Evolutionary conservation across 2,797 vertebrate species (phyloP), one percentile per base, ranked within the genome.

Genomic region (Kryptolebias ocellatus): DNA sequence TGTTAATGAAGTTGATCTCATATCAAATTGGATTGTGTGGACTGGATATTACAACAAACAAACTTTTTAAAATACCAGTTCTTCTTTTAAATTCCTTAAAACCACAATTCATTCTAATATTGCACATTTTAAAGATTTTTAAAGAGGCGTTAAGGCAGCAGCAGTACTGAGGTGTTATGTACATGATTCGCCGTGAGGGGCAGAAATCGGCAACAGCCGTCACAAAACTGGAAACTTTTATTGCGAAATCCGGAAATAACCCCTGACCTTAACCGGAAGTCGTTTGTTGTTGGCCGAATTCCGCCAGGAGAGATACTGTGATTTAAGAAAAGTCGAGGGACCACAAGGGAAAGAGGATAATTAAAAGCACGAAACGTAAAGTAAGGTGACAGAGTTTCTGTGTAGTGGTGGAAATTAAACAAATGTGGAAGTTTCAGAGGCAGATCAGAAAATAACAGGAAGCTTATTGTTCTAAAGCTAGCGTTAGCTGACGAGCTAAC

Each of bases 401-500:
- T 24, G 3, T 2, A 46, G 11, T 11, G 2, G 4, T 0, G 1
- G 2, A 1, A 0, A 11, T 3, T 4, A 2, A 20, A 17, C 4
- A 4, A 5, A 1, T 4, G 1, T 17, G 0, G 4, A 29, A 0
- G 24, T 60, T 68, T 65, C 12, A 55, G 8, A 27, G 5, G 12
- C 29, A 44, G 39, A 49, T 2, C 3, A 34, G 10, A 1, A 12
- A 46, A 2, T 6, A 27, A 7, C 14, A 29, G 4, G 16, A 6
- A 52, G 10, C 52, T 28, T 29, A 29, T 24, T 20, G n/a, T 59
- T 5, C 14, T 28, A 0, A n/a, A 4, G 17, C 44, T 47, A n/a
- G 20, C 57, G 10, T 63, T 79, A 88, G 80, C 79, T 49, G 4
- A 2, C 2, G 5, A 39, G 80, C 80, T 85, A 80, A 77, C 45